Evolutionary conservation across 2,888 invertebrate species (phyloP).

Genomic region (Acleris laterana): DNA sequence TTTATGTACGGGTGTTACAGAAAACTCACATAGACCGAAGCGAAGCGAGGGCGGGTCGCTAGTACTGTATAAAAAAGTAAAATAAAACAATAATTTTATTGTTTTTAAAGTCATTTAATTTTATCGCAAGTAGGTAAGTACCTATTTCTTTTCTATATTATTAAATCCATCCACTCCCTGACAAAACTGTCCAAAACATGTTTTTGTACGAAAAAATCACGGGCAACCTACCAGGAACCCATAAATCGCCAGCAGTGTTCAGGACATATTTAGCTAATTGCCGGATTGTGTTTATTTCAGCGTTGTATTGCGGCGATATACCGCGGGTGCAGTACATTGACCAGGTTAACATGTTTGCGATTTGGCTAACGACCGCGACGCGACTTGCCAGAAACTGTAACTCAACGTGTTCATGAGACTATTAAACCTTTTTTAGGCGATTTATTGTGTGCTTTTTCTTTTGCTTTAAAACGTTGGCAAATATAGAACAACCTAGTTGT

Average conservation of each 20-base stretch:
- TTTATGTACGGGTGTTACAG: no score
- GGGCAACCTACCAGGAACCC: slow-evolving; percentile 7
- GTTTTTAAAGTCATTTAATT: no score
- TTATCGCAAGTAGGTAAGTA: no score
- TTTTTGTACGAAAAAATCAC: not conserved
- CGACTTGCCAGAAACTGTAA: slow-evolving; percentile 54
- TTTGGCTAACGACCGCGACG: slow-evolving; percentile 44
- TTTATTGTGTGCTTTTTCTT: slow-evolving; percentile 2
- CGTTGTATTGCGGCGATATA: slow-evolving; percentile 4
- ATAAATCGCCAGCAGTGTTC: slow-evolving; percentile 9
- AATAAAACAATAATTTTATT: no score
- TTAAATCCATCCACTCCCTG: no score
- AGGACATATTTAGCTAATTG: slow-evolving; percentile 13
- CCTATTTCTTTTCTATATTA: no score
- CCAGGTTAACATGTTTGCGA: slow-evolving; percentile 35
- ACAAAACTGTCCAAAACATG: no score
- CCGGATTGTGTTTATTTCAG: slow-evolving; percentile 13
- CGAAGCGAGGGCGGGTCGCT: no score
- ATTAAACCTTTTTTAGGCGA: slow-evolving; percentile 25
- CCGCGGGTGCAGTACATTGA: slow-evolving; percentile 37
- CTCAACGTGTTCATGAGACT: slow-evolving; percentile 44
- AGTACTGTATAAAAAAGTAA: no score
- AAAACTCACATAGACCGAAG: no score
- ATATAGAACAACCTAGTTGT: slow-evolving; percentile 28
- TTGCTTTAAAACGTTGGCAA: slow-evolving; percentile 9